A percentile compares a stretch with the other conserved stretches of the same genome.
These are phyloP conservation scores for Pentalonia nigronervosa DNA, from an alignment of 1,140 invertebrate species.

Conservation along the genomic window DNA sequence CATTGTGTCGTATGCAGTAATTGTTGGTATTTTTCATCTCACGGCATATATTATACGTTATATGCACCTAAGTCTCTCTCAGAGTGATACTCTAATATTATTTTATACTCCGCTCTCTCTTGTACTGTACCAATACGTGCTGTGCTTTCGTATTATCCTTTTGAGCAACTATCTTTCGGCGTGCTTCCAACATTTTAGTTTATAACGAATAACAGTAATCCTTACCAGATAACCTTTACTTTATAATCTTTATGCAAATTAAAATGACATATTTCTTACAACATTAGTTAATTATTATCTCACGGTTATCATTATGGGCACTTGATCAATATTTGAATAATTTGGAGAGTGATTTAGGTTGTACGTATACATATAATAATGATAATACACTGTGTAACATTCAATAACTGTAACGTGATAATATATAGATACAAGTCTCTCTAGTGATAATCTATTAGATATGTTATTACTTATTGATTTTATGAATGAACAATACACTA, in stretches of 20 bases:
- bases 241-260: constrained; percentile 4
- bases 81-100: neutral
- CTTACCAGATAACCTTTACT: neutral
- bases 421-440: neutral
- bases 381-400: neutral
- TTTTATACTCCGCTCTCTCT: neutral
- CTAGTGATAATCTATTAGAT: neutral
- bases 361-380: neutral
- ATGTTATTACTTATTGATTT: neutral
- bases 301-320: neutral
- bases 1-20: neutral
- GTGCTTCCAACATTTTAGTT: neutral
- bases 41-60: neutral
- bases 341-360: neutral
- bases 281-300: neutral
- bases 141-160: neutral
- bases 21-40: neutral
- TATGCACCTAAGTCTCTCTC: neutral
- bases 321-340: constrained; percentile 9
- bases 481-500: neutral
- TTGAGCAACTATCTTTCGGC: neutral
- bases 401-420: neutral
- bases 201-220: neutral
- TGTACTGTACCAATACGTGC: neutral
- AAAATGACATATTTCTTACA: neutral